Evolutionary conservation across 2,888 invertebrate genomes (phyloP).

Genomic region (Phorcus lineatus): DNA sequence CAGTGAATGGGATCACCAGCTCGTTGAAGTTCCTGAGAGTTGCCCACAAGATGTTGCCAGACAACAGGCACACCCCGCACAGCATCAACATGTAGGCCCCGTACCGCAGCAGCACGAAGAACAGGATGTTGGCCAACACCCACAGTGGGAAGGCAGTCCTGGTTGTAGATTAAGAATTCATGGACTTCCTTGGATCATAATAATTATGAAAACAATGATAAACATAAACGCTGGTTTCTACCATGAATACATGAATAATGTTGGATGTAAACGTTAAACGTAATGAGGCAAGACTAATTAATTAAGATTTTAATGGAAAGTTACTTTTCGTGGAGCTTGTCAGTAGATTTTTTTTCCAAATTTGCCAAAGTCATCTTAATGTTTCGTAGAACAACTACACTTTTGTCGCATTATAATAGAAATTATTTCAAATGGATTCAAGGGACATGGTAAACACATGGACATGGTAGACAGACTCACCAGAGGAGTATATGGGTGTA

Average conservation of each 20-base stretch:
- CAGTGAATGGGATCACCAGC: slow-evolving; percentile 78
- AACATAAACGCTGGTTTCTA: no score
- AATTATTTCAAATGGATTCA: neutral
- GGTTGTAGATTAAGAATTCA: neutral
- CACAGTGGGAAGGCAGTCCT: slow-evolving; percentile 80
- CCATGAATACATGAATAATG: no score
- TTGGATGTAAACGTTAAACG: no score
- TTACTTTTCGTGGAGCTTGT: no score
- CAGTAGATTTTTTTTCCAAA: no score
- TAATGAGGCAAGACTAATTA: no score
- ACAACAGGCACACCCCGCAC: slow-evolving; percentile 78
- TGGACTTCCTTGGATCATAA: neutral
- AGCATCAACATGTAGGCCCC: slow-evolving; percentile 78
- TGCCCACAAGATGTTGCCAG: slow-evolving; percentile 78
- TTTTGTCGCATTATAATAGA: no score
- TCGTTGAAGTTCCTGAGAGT: slow-evolving; percentile 78
- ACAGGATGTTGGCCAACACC: slow-evolving; percentile 79
- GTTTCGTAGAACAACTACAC: no score
- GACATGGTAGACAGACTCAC: neutral
- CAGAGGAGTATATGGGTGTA: slow-evolving; percentile 77
- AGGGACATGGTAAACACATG: neutral
- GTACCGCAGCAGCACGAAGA: slow-evolving; percentile 78
- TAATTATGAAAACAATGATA: no score
- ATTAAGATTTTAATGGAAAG: no score
- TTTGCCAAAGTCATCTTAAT: no score